phyloP scores from a whole-genome alignment of 1,140 invertebrate species.

The Asbolus verrucosus region DNA sequence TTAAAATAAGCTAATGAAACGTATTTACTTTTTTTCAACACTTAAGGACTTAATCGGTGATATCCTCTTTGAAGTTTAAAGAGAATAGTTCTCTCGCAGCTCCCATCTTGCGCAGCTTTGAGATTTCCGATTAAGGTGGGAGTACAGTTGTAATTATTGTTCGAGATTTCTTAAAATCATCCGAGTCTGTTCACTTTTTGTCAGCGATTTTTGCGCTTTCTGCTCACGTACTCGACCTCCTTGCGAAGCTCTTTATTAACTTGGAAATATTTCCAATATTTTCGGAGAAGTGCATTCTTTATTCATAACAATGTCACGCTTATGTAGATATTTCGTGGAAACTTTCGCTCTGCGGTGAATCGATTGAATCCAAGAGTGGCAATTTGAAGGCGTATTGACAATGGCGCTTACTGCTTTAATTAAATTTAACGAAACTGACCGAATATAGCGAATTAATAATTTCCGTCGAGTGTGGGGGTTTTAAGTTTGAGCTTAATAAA shows the following conservation, averaged over 20 bases:
- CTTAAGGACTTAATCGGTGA: no score
- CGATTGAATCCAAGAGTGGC: no score
- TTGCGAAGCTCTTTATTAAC: conserved; percentile 11
- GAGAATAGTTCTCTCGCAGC: no score
- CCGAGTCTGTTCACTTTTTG: neutral
- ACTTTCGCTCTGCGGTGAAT: no score
- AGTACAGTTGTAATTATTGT: no score
- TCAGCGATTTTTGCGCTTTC: conserved; percentile 4
- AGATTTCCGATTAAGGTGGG: no score
- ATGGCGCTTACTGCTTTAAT: conserved; percentile 1
- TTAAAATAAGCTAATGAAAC: no score
- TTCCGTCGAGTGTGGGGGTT: neutral
- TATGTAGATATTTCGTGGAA: neutral
- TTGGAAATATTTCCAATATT: conserved; percentile 4
- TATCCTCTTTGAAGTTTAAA: no score
- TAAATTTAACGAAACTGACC: conserved; percentile 15
- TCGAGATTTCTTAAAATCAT: neutral
- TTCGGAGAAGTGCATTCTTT: conserved; percentile 21
- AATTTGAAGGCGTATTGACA: neutral
- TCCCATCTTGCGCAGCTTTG: no score
- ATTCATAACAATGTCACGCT: conserved; percentile 20
- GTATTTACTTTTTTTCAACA: no score
- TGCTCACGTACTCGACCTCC: conserved; percentile 8
- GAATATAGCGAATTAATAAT: conserved; percentile 22
- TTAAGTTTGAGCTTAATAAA: conserved; percentile 33